These are phyloP conservation scores for Dryas iulia DNA, from an alignment of 1,140 invertebrate genomes.

Conservation along the genomic window DNA sequence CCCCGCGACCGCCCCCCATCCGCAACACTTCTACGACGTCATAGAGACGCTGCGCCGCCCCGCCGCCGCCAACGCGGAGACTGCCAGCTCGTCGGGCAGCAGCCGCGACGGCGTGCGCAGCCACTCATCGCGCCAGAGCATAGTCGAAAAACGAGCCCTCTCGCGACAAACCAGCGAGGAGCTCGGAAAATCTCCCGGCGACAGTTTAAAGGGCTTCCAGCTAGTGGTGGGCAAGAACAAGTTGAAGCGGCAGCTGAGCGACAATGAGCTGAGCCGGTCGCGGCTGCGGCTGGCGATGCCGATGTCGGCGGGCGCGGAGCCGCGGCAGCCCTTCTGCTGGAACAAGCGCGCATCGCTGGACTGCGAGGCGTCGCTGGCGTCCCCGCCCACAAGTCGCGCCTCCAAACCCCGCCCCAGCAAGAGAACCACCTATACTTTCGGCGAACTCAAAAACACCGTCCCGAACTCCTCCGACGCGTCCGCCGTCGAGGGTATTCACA, in stretches of 20 bases:
- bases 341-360: slow-evolving; percentile 49
- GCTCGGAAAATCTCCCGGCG: slow-evolving; percentile 35
- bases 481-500: slow-evolving; percentile 43
- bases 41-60: slow-evolving; percentile 56
- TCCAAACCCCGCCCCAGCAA: slow-evolving; percentile 27
- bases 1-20: slow-evolving; percentile 47
- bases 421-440: slow-evolving; percentile 60
- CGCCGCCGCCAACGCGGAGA: slow-evolving; percentile 55
- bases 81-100: slow-evolving; percentile 57
- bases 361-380: slow-evolving; percentile 44
- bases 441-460: slow-evolving; percentile 66
- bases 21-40: slow-evolving; percentile 63
- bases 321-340: slow-evolving; percentile 56
- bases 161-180: slow-evolving; percentile 52
- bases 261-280: slow-evolving; percentile 57
- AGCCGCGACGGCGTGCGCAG: slow-evolving; percentile 41
- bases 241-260: slow-evolving; percentile 61
- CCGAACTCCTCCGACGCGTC: slow-evolving; percentile 50
- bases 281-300: slow-evolving; percentile 61
- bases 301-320: slow-evolving; percentile 66
- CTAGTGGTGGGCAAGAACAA: slow-evolving; percentile 65
- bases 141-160: slow-evolving; percentile 43
- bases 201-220: slow-evolving; percentile 54
- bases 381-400: slow-evolving; percentile 7
- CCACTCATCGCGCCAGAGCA: slow-evolving; percentile 47